These are phyloP conservation scores for Apostichopus leukothele DNA, from an alignment of 53 echinoderm and acorn worm species.

Conservation along the genomic window DNA sequence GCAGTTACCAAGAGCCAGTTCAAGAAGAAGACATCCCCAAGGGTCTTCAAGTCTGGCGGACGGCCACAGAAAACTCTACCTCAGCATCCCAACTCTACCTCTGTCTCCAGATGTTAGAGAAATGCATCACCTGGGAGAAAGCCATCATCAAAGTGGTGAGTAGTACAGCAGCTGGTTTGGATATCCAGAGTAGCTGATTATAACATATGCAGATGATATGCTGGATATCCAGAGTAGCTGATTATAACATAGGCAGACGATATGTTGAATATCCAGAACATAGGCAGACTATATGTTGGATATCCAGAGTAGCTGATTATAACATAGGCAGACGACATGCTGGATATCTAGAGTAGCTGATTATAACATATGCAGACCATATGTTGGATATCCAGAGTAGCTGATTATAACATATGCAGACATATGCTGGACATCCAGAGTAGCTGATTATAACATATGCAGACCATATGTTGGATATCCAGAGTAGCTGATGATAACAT, in stretches of 20 bases:
- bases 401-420: no score
- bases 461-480: neutral
- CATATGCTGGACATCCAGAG: no score
- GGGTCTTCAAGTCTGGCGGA: slow-evolving; percentile 81
- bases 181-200: neutral
- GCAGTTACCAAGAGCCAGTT: slow-evolving; percentile 9
- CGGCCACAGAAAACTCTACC: slow-evolving; percentile 70
- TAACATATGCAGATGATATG: no score
- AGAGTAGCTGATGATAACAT: no score
- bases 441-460: no score
- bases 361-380: no score
- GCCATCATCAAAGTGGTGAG: slow-evolving; percentile 99
- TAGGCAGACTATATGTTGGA: neutral
- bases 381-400: no score
- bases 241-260: no score
- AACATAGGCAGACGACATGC: no score
- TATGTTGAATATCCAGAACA: neutral
- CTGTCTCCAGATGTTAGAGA: slow-evolving; percentile 86
- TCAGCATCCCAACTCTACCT: slow-evolving; percentile 81
- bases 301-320: neutral
- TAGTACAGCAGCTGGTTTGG: slow-evolving; percentile 14
- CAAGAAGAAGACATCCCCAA: slow-evolving; percentile 75
- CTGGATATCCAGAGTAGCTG: slow-evolving; percentile 7
- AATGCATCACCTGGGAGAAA: slow-evolving; percentile 95
- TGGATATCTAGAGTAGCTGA: slow-evolving; percentile 7